phyloP scores from a whole-genome alignment of 2,113 vertebrate species.

The Nestor notabilis region DNA sequence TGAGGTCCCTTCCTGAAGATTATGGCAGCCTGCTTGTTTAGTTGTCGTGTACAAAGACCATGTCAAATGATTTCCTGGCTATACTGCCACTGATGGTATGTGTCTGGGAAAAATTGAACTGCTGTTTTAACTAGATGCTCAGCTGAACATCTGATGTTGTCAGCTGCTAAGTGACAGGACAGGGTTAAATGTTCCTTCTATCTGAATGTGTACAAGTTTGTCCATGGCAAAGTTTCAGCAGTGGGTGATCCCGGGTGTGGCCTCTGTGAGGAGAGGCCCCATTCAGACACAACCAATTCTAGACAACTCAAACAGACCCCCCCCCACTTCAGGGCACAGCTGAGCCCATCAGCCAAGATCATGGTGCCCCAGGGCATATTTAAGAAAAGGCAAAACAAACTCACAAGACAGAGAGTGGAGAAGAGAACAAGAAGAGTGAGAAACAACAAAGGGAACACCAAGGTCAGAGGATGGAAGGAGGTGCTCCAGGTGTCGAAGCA shows the following conservation, averaged over 20 bases:
- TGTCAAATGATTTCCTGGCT: neutral
- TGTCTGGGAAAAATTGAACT: neutral
- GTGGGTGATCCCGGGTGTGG: accelerated
- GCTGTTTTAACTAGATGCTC: neutral
- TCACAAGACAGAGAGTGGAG: neutral
- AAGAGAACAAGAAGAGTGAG: neutral
- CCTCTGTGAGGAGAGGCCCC: neutral
- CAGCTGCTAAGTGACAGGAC: neutral
- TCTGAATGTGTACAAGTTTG: neutral
- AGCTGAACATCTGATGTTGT: neutral
- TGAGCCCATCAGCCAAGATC: neutral
- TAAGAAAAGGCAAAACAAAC: neutral
- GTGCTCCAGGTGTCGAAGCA: neutral
- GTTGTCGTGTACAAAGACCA: neutral
- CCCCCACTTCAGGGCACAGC: neutral
- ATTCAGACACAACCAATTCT: neutral
- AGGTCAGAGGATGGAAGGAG: neutral
- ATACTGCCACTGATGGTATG: neutral
- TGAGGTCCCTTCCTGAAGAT: neutral
- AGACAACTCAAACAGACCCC: neutral
- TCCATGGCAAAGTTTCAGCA: neutral
- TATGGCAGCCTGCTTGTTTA: neutral
- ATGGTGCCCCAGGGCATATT: neutral
- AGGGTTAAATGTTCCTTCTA: neutral
- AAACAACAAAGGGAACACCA: neutral